Conservation (phyloP, 2,797 vertebrate species). For the Clarias pachynema region DNA sequence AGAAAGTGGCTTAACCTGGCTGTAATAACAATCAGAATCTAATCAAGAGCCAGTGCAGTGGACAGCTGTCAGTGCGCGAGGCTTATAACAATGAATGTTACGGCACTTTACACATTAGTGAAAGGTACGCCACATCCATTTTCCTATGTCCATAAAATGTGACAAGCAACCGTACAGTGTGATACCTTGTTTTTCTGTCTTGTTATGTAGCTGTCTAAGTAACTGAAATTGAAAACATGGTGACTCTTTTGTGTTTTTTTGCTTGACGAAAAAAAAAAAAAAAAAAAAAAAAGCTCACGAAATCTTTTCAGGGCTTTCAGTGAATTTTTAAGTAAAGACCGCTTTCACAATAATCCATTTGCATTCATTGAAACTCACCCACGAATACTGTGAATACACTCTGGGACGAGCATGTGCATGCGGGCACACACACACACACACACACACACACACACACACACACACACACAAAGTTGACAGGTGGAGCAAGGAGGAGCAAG, state of each 20-base stretch:
- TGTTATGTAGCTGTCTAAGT: neutral
- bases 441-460: conserved; percentile 6
- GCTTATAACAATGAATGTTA: neutral
- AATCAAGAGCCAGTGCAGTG: neutral
- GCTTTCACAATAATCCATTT: conserved; percentile 11
- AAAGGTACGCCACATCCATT: neutral
- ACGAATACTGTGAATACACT: conserved; percentile 7
- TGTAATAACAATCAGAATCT: neutral
- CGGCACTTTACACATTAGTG: neutral
- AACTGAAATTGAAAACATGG: neutral
- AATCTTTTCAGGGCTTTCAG: neutral
- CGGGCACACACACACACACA: neutral
- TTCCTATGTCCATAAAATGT: neutral
- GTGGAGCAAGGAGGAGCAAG: conserved; percentile 31
- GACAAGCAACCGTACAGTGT: neutral
- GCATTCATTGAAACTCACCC: neutral
- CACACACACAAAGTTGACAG: conserved; percentile 32
- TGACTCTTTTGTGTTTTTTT: neutral
- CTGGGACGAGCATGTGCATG: neutral
- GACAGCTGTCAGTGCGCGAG: conserved; percentile 14
- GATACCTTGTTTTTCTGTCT: conserved; percentile 1
- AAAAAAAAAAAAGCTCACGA: neutral
- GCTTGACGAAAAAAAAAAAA: too few relatives aligned
- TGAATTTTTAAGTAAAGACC: neutral
- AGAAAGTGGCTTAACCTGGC: neutral